phyloP scores from a whole-genome alignment of 2,113 vertebrate genomes.

The Charadrius vociferus region DNA sequence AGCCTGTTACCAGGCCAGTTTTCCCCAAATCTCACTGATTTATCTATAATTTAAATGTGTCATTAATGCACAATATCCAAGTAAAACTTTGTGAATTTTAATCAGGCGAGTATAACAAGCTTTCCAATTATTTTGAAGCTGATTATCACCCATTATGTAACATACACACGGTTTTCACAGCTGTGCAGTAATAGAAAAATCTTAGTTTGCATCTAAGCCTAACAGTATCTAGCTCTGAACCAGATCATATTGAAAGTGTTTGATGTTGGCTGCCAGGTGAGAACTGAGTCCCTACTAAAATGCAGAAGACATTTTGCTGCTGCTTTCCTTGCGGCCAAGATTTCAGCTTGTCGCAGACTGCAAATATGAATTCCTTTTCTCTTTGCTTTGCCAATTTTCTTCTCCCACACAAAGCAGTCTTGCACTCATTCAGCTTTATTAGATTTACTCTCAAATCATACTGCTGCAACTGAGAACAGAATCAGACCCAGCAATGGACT shows the following conservation, averaged over 20 bases:
- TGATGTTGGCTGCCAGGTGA: neutral
- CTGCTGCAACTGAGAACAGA: constrained; percentile 30
- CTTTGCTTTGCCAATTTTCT: neutral
- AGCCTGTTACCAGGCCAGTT: neutral
- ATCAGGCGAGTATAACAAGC: neutral
- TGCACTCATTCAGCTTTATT: neutral
- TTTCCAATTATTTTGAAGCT: neutral
- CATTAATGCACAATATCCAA: neutral
- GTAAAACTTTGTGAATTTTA: constrained; percentile 14
- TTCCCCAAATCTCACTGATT: neutral
- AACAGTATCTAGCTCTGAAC: neutral
- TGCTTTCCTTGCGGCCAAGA: neutral
- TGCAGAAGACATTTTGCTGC: neutral
- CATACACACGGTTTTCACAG: neutral
- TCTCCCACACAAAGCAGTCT: neutral
- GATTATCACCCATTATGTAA: neutral
- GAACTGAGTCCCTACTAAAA: neutral
- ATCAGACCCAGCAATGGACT: constrained; percentile 33
- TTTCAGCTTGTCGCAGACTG: neutral
- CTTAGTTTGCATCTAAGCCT: neutral
- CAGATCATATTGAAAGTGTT: neutral
- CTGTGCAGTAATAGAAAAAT: neutral
- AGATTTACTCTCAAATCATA: neutral
- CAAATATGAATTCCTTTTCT: neutral
- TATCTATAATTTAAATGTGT: neutral